Evolutionary conservation across 2,113 vertebrate genomes (phyloP), one percentile per base, ranked within the genome.

Genomic region (Catharus bicknelli): DNA sequence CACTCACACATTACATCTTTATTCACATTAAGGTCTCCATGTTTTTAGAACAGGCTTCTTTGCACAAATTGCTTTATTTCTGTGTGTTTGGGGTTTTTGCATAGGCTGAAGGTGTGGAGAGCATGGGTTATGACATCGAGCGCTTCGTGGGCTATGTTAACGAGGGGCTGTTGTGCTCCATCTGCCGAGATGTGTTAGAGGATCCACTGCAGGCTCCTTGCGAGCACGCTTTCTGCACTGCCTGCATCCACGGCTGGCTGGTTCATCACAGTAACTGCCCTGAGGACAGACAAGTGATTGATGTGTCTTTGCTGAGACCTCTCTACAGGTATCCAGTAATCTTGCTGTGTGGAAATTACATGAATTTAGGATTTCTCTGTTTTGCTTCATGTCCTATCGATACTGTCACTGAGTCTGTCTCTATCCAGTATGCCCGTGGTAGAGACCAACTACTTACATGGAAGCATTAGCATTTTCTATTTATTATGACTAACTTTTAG

Each of bases 121-220:
- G 76, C 84, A 99, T 99, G 99, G 99, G 98, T 45, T 99, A 98
- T 77, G 98, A 99, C 23, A 96, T 98, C 64, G 99, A 99, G 69
- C 98, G 98, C 83, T 99, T 99, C 17, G 97, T 99, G 58, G 98
- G 98, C 68, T 99, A 98, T 2, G 98, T 99, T 63, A 99, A 99
- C 2, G 98, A 99, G 40, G 99, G 98, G 55, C 98, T 99, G 1
- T 79, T 99, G 29, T 99, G 99, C 96, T 98, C 98, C 81, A 98
- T 99, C 90, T 99, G 99, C 95, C 98, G 98, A 3, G 98, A 98
- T 4, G 99, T 99, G 83, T 75, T 99, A 7, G 97, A 99, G 87
- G 98, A 98, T 55, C 98, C 98, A 0, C 90, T 99, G n/a, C 98
- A 99, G 97, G 98, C 98, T 45, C 98, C 99, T 6, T 99, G 98